Evolutionary conservation across 2,888 invertebrate genomes (phyloP).

Genomic region (Orthosia gothica): DNA sequence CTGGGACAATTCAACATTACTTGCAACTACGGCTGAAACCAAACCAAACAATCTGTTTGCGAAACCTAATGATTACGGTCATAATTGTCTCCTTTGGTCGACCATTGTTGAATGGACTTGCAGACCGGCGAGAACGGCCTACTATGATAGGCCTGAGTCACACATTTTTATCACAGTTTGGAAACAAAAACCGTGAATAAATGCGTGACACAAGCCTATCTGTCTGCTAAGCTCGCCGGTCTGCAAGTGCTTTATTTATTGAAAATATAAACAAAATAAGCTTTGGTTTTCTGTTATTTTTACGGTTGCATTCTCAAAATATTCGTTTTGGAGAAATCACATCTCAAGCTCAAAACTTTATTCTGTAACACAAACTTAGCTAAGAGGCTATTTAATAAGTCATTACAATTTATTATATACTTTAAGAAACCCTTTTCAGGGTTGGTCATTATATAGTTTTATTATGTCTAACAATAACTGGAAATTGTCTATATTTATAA

Average conservation of each 20-base stretch:
- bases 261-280: not conserved
- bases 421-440: conserved; percentile 16
- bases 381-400: conserved; percentile 60
- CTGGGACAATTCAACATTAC: too few species aligned
- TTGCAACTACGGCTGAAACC: too few species aligned
- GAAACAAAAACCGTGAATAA: too few species aligned
- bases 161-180: too few species aligned
- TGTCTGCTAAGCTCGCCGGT: too few species aligned
- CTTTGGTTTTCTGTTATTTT: not conserved
- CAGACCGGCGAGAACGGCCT: too few species aligned
- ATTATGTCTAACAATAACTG: not conserved
- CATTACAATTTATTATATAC: conserved; percentile 41
- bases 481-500: not conserved
- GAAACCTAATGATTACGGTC: not conserved
- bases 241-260: not conserved
- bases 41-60: not conserved
- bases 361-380: conserved; percentile 38
- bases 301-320: conserved; percentile 10
- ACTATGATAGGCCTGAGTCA: too few species aligned
- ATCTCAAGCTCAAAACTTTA: conserved; percentile 2
- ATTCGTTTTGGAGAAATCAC: not conserved
- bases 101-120: too few species aligned
- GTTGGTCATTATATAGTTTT: conserved; percentile 9
- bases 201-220: too few species aligned
- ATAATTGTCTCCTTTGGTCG: too few species aligned